A percentile compares a stretch with the other conserved stretches of the same genome.
Conservation (phyloP, 2,888 invertebrate genomes). For the Dysmachus trigonus region DNA sequence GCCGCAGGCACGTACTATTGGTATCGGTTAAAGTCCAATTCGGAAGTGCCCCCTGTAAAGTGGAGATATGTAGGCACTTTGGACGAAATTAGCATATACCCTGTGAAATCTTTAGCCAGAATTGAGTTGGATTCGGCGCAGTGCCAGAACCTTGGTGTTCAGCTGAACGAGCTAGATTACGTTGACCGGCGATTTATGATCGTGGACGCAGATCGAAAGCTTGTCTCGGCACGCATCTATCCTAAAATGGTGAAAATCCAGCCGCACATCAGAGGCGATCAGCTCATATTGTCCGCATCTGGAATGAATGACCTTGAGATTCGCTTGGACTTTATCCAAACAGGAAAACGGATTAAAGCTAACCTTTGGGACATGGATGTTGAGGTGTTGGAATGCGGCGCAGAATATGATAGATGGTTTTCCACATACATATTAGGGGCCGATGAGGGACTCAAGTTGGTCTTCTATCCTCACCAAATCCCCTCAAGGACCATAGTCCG, state of each 20-base stretch:
- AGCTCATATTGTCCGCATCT: constrained; percentile 68
- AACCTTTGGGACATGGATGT: constrained; percentile 70
- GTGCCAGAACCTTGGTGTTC: constrained; percentile 25
- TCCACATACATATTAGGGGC: constrained; percentile 66
- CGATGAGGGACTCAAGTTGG: constrained; percentile 67
- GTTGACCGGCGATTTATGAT: constrained; percentile 45
- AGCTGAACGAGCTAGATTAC: not conserved
- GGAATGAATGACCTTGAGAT: constrained; percentile 68
- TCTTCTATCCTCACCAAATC: constrained; percentile 69
- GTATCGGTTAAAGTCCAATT: not conserved
- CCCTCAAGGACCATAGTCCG: constrained; percentile 56
- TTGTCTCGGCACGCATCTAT: constrained; percentile 29
- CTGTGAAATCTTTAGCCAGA: constrained; percentile 42
- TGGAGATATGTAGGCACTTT: constrained; percentile 44
- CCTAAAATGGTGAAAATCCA: constrained; percentile 44
- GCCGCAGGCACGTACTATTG: constrained; percentile 20
- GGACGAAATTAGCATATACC: constrained; percentile 17
- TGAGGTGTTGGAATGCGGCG: constrained; percentile 77
- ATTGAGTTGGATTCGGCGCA: constrained; percentile 25
- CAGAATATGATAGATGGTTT: constrained; percentile 77
- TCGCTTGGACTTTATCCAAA: constrained; percentile 62
- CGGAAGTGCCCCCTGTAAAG: constrained; percentile 8
- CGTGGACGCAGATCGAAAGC: constrained; percentile 27
- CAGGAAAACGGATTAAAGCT: constrained; percentile 58
- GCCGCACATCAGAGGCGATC: constrained; percentile 57